Evolutionary conservation across 2,113 vertebrate genomes (phyloP), one percentile per base, ranked within the genome.

Genomic region (Malurus alboscapulatus): DNA sequence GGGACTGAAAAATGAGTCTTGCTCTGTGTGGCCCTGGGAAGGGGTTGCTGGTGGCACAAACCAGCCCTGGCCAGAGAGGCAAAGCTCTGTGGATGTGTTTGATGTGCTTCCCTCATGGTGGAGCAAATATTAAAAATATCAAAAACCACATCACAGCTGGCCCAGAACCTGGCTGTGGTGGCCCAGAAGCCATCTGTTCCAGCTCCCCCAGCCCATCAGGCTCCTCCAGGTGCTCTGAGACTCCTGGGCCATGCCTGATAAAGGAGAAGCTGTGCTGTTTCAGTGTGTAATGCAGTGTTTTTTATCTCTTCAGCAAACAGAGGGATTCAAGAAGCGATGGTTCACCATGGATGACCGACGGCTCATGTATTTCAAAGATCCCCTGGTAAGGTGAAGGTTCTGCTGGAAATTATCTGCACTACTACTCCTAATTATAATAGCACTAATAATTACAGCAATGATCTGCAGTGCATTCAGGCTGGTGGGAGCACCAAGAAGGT

Each of bases 341-440:
- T 99, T 99, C 62, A 99, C 99, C 10, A 98, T 99, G 98, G 99
- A 99, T 12, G 99, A 99, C 97, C 96, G 99, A 29, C 97, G 99
- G 74, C 98, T 99, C 90, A 99, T 99, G 99, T 99, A 99, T 83
- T 99, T 99, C 96, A 99, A 99, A 97, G 99, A 99, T 90, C 99
- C 99, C 20, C 97, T 99, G 99, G 99, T 99, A 97, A 98, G 98
- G 14, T 19, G 45, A 12, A 12, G n/a, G 44, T 14, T 17, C 51
- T 55, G 30, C 21, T 25, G 50, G 69, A 69, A 30, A 54, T 73
- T 29, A 40, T 2, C 44, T 78, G 24, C 25, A 54, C 3, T 20
- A 8, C 4, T 54, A 21, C 6, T n/a, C 6, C 16, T 51, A 11
- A 2, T 19, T 8, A 3, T 34, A 5, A 15, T 50, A 57, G 4